These are phyloP conservation scores for Gorsachius goisagi DNA, from an alignment of 2,113 vertebrate genomes.

Conservation along the genomic window DNA sequence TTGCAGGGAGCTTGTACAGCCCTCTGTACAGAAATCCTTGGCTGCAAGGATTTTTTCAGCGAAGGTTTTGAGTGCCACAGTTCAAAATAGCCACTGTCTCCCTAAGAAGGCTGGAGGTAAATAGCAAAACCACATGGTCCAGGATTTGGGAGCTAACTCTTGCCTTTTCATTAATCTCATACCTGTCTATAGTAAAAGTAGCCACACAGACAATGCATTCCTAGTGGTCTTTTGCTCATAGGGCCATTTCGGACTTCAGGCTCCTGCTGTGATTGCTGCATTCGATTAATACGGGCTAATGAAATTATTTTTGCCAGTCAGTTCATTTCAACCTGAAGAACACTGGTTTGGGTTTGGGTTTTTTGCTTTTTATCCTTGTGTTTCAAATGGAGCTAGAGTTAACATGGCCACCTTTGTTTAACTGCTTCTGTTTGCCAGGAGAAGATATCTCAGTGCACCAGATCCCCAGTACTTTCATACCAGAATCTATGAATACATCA, in stretches of 20 bases:
- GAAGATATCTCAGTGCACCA: not conserved
- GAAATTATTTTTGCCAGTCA: not conserved
- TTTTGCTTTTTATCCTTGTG: not conserved
- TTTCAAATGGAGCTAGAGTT: conserved; percentile 36
- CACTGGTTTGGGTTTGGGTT: not conserved
- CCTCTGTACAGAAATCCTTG: not conserved
- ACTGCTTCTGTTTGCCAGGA: conserved; percentile 32
- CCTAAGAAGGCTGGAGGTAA: not conserved
- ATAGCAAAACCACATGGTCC: not conserved
- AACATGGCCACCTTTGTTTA: not conserved
- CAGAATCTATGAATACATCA: not conserved
- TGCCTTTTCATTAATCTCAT: not conserved
- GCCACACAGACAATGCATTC: not conserved
- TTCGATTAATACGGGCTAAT: not conserved
- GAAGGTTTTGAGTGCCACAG: not conserved
- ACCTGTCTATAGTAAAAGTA: not conserved
- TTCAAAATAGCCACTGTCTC: not conserved
- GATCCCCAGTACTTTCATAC: not conserved
- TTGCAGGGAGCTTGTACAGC: not conserved
- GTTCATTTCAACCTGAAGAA: conserved; percentile 39
- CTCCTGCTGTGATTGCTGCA: not conserved
- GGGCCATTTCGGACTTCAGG: not conserved
- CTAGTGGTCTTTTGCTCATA: not conserved
- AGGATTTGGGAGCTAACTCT: not conserved
- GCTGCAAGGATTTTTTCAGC: not conserved